A percentile compares a stretch with the other conserved stretches of the same genome.
Conservation (phyloP, 2,888 invertebrate genomes). For the Pseudococcus longispinus region DNA sequence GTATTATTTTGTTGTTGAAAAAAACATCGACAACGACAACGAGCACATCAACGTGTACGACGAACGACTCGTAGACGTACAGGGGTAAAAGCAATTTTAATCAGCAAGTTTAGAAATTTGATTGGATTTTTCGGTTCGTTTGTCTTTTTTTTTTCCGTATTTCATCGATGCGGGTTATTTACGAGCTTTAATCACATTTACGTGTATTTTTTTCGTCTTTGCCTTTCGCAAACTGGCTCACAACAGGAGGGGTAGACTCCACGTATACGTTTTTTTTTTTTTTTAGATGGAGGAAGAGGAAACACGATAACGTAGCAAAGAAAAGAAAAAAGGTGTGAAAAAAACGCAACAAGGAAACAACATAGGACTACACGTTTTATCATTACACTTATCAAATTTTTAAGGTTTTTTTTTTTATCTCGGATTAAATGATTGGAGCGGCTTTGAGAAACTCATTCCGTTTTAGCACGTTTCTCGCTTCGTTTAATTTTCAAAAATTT, state of each 20-base stretch:
- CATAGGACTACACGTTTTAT: neutral
- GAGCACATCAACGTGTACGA: neutral
- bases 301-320: neutral
- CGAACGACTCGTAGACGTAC: neutral
- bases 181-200: slow-evolving; percentile 31
- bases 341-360: neutral
- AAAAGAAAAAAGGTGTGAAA: neutral
- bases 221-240: neutral
- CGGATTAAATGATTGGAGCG: slow-evolving; percentile 16
- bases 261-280: neutral
- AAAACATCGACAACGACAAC: neutral
- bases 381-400: slow-evolving; percentile 31
- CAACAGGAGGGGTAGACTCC: neutral
- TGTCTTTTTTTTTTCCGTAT: neutral
- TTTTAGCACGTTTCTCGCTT: slow-evolving; percentile 12
- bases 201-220: slow-evolving; percentile 10
- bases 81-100: slow-evolving; percentile 27
- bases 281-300: neutral
- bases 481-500: slow-evolving; percentile 9
- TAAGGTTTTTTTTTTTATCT: slow-evolving; percentile 19
- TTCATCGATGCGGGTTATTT: slow-evolving; percentile 40
- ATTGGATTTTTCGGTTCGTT: slow-evolving; percentile 45
- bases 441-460: slow-evolving; percentile 25
- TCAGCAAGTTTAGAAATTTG: slow-evolving; percentile 36
- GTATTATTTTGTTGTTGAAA: neutral